Conservation (phyloP, 2,888 invertebrate species). For the Tachystola acroxantha region DNA sequence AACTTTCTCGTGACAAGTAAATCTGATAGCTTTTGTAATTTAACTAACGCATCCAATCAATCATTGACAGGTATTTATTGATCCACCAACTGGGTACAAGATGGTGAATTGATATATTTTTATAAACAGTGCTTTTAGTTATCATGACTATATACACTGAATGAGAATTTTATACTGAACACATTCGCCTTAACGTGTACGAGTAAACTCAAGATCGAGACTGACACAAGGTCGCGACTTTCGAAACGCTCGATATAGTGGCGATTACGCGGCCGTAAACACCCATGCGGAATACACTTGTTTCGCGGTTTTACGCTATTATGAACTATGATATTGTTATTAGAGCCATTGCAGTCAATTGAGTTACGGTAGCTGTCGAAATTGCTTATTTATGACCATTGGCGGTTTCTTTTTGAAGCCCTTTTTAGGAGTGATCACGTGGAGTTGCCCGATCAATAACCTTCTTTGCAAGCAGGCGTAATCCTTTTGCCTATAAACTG, state of each 20-base stretch:
- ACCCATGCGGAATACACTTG: slow-evolving; percentile 13
- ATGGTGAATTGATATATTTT: no score
- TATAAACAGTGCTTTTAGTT: background rate
- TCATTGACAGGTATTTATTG: no score
- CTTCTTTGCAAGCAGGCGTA: no score
- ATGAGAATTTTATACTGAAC: slow-evolving; percentile 8
- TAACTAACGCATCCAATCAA: no score
- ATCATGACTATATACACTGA: background rate
- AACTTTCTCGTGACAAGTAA: no score
- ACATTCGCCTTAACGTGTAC: slow-evolving; percentile 7
- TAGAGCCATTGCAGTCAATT: background rate
- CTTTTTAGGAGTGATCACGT: no score
- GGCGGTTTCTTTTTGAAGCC: background rate
- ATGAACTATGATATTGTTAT: background rate
- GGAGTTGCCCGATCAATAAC: no score
- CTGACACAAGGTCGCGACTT: slow-evolving; percentile 10
- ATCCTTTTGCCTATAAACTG: no score
- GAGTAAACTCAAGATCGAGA: slow-evolving; percentile 10
- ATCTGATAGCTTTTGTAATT: no score
- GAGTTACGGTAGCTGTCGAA: background rate
- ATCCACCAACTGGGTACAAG: no score
- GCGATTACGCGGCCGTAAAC: slow-evolving; percentile 9
- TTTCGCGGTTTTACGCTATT: slow-evolving; percentile 5
- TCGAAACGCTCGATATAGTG: slow-evolving; percentile 12
- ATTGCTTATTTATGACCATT: background rate